Evolutionary conservation across 2,113 vertebrate species (phyloP), one percentile per base, ranked within the genome.

Genomic region (Vicugna pacos): DNA sequence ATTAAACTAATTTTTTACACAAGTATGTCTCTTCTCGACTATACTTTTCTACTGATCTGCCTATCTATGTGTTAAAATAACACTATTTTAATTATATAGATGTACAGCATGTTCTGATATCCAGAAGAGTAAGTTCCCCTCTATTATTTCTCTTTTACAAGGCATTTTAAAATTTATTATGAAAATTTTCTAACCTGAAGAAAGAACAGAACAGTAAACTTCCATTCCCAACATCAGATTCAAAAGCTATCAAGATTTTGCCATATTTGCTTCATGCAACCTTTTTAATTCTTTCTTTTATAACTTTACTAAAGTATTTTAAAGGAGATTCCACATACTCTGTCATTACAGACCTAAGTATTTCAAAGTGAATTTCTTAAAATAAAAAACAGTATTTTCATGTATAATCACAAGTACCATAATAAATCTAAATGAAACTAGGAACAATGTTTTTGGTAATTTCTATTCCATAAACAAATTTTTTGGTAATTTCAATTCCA

Each of bases 1-100:
- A 54, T 88, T 19, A 95, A 73, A 93, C 32, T 93, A 83, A 56
- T 65, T 91, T 93, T 62, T 54, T 28, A 28, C 9, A 69, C 8
- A 58, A n/a, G 93, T 35, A 54, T 70, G 17, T 83, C 48, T 95
- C 48, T 64, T 70, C 38, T 82, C 77, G 50, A 73, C 9, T 60
- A 2, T 38, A 60, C 19, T 93, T 73, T 90, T 65, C 35, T 72
- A 58, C 15, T 48, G 10, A 77, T 79, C 17, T 42, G 28, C 28
- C 32, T 83, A 30, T 17, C n/a, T 32, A 30, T 26, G 84, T 82
- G 46, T 32, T 17, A 89, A 94, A 89, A 70, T 8, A 14, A 70
- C 7, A 80, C 5, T 77, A 26, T 58, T 89, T 92, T 35, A 38
- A 84, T 93, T 81, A 83, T 56, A 24, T 30, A 60, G 48, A 22